Conservation (phyloP, 2,888 invertebrate genomes). For the Prosopocoilus inquinatus region DNA sequence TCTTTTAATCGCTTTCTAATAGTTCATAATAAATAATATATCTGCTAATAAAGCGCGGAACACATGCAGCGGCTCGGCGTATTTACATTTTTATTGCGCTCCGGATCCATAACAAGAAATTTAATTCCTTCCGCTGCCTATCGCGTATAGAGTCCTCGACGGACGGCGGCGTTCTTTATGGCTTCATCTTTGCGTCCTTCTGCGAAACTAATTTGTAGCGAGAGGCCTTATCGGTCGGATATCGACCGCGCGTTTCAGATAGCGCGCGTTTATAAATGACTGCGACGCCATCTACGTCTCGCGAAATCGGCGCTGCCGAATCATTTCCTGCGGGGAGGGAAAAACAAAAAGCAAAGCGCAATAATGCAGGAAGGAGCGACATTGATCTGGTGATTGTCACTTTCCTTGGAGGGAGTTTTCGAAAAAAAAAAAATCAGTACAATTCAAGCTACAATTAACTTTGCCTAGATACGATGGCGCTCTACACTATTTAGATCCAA, state of each 20-base stretch:
- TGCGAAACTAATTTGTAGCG: constrained; percentile 31
- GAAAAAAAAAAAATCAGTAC: too few species aligned
- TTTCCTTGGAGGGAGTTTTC: too few species aligned
- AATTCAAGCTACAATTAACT: too few species aligned
- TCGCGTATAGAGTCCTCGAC: constrained; percentile 35
- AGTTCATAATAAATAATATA: too few species aligned
- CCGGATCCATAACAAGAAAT: constrained; percentile 40
- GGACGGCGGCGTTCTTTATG: constrained; percentile 36
- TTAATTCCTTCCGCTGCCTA: constrained; percentile 32
- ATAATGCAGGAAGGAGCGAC: too few species aligned
- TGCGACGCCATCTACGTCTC: too few species aligned
- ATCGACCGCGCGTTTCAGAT: constrained; percentile 31
- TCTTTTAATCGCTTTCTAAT: constrained; percentile 17
- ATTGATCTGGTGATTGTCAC: too few species aligned
- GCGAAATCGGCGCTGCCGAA: too few species aligned
- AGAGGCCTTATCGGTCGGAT: constrained; percentile 25
- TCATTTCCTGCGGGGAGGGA: too few species aligned
- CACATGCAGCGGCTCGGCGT: constrained; percentile 15
- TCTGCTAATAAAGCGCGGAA: constrained; percentile 17
- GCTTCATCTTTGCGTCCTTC: constrained; percentile 32
- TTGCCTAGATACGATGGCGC: too few species aligned
- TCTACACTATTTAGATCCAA: too few species aligned
- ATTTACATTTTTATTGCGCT: constrained; percentile 40
- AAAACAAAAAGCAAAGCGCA: too few species aligned
- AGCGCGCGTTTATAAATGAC: constrained; percentile 30